phyloP scores from a whole-genome alignment of 1,140 invertebrate species.

The Drosophila leontia region DNA sequence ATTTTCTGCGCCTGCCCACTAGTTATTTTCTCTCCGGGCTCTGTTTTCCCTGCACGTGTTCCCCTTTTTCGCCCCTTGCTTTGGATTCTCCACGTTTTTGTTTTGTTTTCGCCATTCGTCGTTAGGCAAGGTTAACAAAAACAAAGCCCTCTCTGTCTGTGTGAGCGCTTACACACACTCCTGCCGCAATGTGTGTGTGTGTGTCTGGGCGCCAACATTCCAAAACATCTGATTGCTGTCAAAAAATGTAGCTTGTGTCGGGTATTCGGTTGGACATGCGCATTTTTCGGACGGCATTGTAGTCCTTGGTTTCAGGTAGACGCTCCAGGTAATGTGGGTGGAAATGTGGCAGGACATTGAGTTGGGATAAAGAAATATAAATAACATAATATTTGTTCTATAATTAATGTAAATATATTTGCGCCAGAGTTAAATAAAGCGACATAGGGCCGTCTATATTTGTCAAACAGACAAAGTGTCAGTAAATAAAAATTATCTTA shows the following conservation, averaged over 20 bases:
- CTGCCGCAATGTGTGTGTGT: not conserved
- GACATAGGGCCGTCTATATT: not conserved
- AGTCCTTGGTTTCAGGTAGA: constrained; percentile 7
- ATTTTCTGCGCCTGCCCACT: constrained; percentile 26
- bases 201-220: constrained; percentile 67
- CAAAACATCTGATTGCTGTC: constrained; percentile 82
- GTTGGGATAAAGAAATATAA: not conserved
- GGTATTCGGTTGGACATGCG: constrained; percentile 60
- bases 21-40: constrained; percentile 6
- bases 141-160: constrained; percentile 46
- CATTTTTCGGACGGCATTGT: constrained; percentile 28
- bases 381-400: not conserved
- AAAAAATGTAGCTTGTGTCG: constrained; percentile 52
- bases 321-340: constrained; percentile 27
- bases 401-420: not conserved
- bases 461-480: not conserved
- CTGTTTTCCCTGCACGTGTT: constrained; percentile 35
- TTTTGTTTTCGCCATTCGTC: constrained; percentile 75
- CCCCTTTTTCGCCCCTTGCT: constrained; percentile 22
- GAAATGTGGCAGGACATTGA: constrained; percentile 11
- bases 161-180: constrained; percentile 5
- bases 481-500: not conserved
- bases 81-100: constrained; percentile 60
- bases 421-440: not conserved
- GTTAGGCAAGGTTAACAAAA: constrained; percentile 79